Evolutionary conservation across 2,888 invertebrate species (phyloP), one percentile per base, ranked within the genome.

Genomic region (Idaea dimidiata): DNA sequence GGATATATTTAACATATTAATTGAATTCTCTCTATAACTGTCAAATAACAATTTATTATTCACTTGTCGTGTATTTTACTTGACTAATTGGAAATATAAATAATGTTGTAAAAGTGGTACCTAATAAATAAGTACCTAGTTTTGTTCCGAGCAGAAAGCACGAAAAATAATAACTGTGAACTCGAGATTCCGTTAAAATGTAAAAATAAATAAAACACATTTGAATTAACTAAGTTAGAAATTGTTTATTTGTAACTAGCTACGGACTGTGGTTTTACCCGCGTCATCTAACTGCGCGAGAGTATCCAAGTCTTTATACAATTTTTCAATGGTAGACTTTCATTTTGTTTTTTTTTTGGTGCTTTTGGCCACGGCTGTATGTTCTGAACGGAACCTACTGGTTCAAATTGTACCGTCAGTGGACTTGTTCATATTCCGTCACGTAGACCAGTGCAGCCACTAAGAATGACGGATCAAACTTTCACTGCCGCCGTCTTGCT

Each of bases 111-210:
- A 72, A 71, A 72, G 54, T 63, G 6, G 43, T 43, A 43, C 10
- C 43, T 14, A 14, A 43, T 7, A 43, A 43, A 43, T 14, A 5
- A 43, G 43, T 43, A 43, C 10, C 24, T 24, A 24, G 1, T 43
- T 43, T 6, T 43, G 43, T 43, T 8, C 8, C 0, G 10, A 43
- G 43, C 14, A 14, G 14, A 8, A 43, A 7, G 43, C 43, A 43
- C 43, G 43, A 8, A 43, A 10, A 65, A 69, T 69, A 69, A 70
- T 71, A 77, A 73, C 72, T 68, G 70, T 72, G 72, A 71, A 68
- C 70, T 72, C 66, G 59, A 65, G 63, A 63, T 69, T 61, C 75
- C 72, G 74, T 80, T 78, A 75, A 74, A 70, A 62, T 62, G 2
- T 10, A 66, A 66, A 72, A 72, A 69, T 67, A 72, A 76, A 72